Base-by-base conservation (phyloP, 2,797 vertebrate species). In the Notolepis coatsorum region DNA sequence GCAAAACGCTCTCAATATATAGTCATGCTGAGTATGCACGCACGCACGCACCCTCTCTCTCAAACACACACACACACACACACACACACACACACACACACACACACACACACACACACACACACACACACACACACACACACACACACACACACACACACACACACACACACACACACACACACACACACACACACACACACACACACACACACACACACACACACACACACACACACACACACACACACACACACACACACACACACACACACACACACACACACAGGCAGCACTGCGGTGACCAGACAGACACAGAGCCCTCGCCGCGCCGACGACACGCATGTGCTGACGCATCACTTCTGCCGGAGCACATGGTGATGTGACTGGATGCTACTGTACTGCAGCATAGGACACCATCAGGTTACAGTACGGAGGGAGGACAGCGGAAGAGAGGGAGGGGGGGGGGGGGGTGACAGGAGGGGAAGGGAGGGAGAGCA, bases 1-100 rank as follows among this genome's bases (percentile, higher is more conserved):
- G 83, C 84, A 89, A 49, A 66, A 75, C 13, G 3, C 49, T 61
- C 13, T 35, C 38, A 62, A 56, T n/a, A n/a, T 35, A 27, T 2
- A 41, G 50, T 27, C 13, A 7, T 8, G 18, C 6, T 7, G 45
- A 13, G 9, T n/a, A 21, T 10, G 25, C 17, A 17, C 3, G 5
- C 3, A 24, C 25, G 17, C 53, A 55, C 35, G 52, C 85, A 83
- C 1, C 27, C 55, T 55, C 17, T 3, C 28, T 25, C 46, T 15
- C 9, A 24, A 0, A 25, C 5, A 7, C 38, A 28, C 53, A 47
- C 4, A 24, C 28, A 61, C 4, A 20, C n/a, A 31, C 41, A 45
- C 39, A 43, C 15, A 27, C 24, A 21, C 27, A 21, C 25, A 57
- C 39, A 18, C n/a, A 30, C 25, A 57, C 13, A 57, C 25, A 45